A percentile compares a stretch with the other conserved stretches of the same genome.
Conservation (phyloP, 2,888 invertebrate species). For the Aproaerema taeniolella region DNA sequence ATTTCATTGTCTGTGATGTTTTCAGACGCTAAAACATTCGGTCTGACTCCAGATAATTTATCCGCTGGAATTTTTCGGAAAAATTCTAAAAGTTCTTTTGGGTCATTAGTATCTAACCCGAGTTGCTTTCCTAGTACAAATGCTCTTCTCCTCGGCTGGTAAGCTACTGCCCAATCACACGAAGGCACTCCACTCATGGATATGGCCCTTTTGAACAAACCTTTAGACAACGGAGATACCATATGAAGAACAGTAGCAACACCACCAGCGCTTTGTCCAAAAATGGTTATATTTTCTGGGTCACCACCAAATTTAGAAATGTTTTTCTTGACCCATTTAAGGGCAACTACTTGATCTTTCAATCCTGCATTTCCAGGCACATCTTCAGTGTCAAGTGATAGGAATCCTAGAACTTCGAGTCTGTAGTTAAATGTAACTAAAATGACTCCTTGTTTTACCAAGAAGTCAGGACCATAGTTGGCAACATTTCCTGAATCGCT, state of each 20-base stretch:
- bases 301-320: slow-evolving; percentile 40
- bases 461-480: slow-evolving; percentile 41
- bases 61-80: slow-evolving; percentile 22
- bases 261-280: slow-evolving; percentile 39
- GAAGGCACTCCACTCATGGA: slow-evolving; percentile 81
- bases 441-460: slow-evolving; percentile 38
- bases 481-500: slow-evolving; percentile 40
- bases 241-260: slow-evolving; percentile 27
- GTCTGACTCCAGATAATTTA: slow-evolving; percentile 20
- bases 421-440: slow-evolving; percentile 51
- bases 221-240: slow-evolving; percentile 35
- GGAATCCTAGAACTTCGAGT: slow-evolving; percentile 42
- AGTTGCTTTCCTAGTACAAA: slow-evolving; percentile 26
- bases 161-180: slow-evolving; percentile 69
- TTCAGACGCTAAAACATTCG: slow-evolving; percentile 32
- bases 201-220: slow-evolving; percentile 56
- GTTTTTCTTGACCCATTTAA: slow-evolving; percentile 40
- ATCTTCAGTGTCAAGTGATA: slow-evolving; percentile 39
- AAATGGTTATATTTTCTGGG: slow-evolving; percentile 36
- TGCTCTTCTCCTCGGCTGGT: slow-evolving; percentile 54
- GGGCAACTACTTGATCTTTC: slow-evolving; percentile 47
- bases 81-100: slow-evolving; percentile 10
- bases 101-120: slow-evolving; percentile 25
- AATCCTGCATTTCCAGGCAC: slow-evolving; percentile 49
- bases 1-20: slow-evolving; percentile 24